Conservation (phyloP, 2,113 vertebrate genomes). For the Stomatorhinus ivindoensis region DNA sequence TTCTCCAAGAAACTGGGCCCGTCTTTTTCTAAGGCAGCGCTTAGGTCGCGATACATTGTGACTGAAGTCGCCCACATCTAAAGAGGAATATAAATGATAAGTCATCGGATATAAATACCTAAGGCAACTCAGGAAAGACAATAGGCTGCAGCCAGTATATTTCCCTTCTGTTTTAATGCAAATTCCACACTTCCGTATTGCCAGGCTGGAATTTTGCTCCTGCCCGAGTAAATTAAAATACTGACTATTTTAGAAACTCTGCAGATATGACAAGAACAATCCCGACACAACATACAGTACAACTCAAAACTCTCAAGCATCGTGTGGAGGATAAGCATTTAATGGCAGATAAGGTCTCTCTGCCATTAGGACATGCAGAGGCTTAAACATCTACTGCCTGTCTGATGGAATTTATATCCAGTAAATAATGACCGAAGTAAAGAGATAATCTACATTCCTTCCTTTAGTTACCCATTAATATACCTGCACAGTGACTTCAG, state of each 20-base stretch:
- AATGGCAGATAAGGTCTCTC: not conserved
- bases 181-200: not conserved
- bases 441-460: not conserved
- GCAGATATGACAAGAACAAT: not conserved
- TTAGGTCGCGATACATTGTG: constrained; percentile 35
- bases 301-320: not conserved
- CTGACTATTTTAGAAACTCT: not conserved
- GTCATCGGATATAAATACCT: not conserved
- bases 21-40: not conserved
- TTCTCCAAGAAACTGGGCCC: not conserved
- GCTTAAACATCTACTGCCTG: not conserved
- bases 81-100: constrained; percentile 29
- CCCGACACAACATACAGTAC: not conserved
- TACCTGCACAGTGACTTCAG: not conserved
- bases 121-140: not conserved
- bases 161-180: not conserved
- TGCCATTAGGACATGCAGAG: not conserved
- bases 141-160: not conserved
- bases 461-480: not conserved
- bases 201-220: not conserved
- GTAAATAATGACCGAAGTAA: not conserved
- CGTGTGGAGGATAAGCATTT: not conserved
- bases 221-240: not conserved
- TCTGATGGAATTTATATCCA: not conserved
- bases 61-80: constrained; percentile 49